Conservation (phyloP, 23 tunicate species). For the Corella eumyota region DNA sequence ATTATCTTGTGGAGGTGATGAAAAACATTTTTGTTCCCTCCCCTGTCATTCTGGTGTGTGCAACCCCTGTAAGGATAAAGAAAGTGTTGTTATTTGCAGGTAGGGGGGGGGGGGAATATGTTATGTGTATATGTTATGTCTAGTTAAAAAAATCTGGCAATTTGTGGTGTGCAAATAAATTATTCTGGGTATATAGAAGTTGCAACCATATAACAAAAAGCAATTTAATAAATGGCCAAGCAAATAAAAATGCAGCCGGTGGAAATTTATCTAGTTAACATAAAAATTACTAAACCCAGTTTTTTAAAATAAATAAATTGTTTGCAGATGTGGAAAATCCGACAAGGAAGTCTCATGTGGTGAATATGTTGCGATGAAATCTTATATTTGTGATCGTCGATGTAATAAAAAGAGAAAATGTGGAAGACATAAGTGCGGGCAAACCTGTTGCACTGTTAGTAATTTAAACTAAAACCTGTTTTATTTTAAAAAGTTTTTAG, state of each 20-base stretch:
- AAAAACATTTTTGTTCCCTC: slow-evolving; percentile 42
- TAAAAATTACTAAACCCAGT: no score
- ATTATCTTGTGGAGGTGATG: slow-evolving; percentile 69
- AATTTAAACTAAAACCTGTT: background rate
- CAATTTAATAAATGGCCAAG: no score
- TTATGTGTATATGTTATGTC: no score
- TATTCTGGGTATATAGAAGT: no score
- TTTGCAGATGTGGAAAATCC: slow-evolving; percentile 85
- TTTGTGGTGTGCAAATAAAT: background rate
- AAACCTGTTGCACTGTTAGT: slow-evolving; percentile 63
- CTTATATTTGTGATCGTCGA: slow-evolving; percentile 46
- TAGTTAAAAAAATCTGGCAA: background rate
- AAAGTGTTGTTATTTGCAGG: slow-evolving; percentile 44
- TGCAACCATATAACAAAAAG: no score
- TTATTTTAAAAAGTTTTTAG: background rate
- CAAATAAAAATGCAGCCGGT: no score
- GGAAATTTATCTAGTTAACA: no score
- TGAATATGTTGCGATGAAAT: slow-evolving; percentile 15
- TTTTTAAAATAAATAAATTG: no score
- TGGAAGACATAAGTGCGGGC: slow-evolving; percentile 78
- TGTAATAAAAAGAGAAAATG: slow-evolving; percentile 88
- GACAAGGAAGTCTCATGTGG: slow-evolving; percentile 52
- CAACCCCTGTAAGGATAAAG: slow-evolving; percentile 33
- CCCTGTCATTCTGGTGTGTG: slow-evolving; percentile 50
- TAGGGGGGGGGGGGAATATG: no score